Percentiles rank a stretch among this genome's conserved stretches.
phyloP scores from a whole-genome alignment of 2,797 vertebrate species.

The Manis javanica region DNA sequence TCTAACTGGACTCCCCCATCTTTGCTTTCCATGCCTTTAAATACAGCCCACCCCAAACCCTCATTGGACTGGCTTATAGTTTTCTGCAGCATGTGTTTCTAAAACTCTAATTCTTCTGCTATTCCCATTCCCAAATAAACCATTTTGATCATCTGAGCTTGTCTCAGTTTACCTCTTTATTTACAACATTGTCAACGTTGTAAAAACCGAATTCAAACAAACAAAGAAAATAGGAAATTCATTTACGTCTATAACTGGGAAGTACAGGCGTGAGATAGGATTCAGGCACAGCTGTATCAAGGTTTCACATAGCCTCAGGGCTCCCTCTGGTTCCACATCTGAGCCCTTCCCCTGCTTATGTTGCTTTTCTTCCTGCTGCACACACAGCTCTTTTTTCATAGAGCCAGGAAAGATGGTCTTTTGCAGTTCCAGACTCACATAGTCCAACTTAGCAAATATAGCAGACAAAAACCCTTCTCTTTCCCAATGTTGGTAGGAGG shows the following conservation, averaged over 20 bases:
- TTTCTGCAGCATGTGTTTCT: not conserved
- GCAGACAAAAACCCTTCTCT: not conserved
- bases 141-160: not conserved
- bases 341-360: not conserved
- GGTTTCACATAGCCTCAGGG: not conserved
- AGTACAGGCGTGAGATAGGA: not conserved
- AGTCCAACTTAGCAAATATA: not conserved
- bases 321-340: not conserved
- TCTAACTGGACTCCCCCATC: not conserved
- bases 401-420: not conserved
- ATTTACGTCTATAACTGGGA: not conserved
- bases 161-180: not conserved
- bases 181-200: not conserved
- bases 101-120: not conserved
- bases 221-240: not conserved
- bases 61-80: too few species aligned
- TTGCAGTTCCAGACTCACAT: not conserved
- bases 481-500: not conserved
- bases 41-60: not conserved
- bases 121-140: not conserved
- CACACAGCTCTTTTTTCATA: not conserved
- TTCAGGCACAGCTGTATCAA: not conserved
- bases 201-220: not conserved
- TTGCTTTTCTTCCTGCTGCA: not conserved
- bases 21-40: not conserved